Evolutionary conservation across 2,797 vertebrate genomes (phyloP).

Genomic region (Eulemur albifrons): DNA sequence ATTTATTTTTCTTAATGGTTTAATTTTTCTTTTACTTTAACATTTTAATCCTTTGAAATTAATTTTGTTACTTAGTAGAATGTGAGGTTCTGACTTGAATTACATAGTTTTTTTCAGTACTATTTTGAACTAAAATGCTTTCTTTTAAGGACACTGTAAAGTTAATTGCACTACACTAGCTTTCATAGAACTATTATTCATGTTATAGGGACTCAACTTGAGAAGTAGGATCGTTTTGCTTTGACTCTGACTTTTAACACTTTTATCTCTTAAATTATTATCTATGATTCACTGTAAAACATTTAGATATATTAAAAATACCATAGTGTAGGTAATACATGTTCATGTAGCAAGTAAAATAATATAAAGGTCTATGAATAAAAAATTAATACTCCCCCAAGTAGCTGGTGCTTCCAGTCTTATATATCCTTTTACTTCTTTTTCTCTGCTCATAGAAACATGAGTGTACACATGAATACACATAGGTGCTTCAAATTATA

Average conservation of each 20-base stretch:
- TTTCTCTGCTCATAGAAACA: neutral
- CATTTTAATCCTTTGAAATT: neutral
- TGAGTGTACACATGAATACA: neutral
- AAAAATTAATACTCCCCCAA: neutral
- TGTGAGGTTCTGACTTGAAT: neutral
- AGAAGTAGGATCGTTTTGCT: neutral
- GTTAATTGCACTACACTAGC: neutral
- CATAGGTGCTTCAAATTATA: neutral
- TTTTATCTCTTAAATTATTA: neutral
- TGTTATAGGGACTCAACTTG: neutral
- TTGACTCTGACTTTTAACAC: neutral
- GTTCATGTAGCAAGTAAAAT: neutral
- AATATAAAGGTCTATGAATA: neutral
- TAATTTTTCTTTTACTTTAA: neutral
- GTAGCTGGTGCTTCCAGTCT: neutral
- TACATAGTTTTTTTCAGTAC: neutral
- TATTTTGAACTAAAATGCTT: neutral
- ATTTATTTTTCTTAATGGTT: neutral
- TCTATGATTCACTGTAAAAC: neutral
- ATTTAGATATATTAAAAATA: neutral
- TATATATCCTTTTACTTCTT: neutral
- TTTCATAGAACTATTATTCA: neutral
- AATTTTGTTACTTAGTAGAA: neutral
- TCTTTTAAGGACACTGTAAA: neutral
- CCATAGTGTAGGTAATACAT: neutral